A percentile compares a stretch with the other conserved stretches of the same genome.
phyloP scores from a whole-genome alignment of 2,888 invertebrate genomes.

The Lissonota sp. region DNA sequence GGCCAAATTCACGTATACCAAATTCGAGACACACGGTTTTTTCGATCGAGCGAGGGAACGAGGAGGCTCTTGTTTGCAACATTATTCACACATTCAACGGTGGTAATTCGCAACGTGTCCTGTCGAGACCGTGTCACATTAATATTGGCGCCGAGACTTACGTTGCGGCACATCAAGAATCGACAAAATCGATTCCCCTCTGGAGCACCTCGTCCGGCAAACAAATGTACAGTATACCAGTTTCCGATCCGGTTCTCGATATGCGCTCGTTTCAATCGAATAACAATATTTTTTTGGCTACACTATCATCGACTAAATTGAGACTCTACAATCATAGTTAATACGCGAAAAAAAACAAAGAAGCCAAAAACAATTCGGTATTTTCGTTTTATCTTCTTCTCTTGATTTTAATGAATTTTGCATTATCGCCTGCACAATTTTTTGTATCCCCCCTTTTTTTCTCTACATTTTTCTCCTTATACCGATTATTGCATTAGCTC shows the following conservation, averaged over 20 bases:
- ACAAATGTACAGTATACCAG: slow-evolving; percentile 86
- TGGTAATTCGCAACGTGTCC: slow-evolving; percentile 87
- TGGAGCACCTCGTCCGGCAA: slow-evolving; percentile 87
- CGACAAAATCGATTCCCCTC: slow-evolving; percentile 87
- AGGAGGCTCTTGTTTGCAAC: slow-evolving; percentile 85
- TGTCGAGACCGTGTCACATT: slow-evolving; percentile 88
- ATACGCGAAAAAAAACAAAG: too few relatives aligned
- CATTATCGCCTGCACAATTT: background rate
- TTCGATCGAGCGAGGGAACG: slow-evolving; percentile 83
- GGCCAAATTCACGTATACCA: slow-evolving; percentile 86
- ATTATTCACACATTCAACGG: slow-evolving; percentile 88
- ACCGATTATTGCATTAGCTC: background rate
- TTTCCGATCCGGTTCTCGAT: slow-evolving; percentile 89
- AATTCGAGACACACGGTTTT: slow-evolving; percentile 84
- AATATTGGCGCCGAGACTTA: slow-evolving; percentile 86
- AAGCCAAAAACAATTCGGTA: too few relatives aligned
- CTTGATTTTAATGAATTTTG: background rate
- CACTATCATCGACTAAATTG: slow-evolving; percentile 88
- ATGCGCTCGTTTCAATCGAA: slow-evolving; percentile 86
- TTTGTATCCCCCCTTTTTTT: background rate
- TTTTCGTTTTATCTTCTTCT: background rate
- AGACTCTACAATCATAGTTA: slow-evolving; percentile 86
- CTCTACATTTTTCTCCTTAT: background rate
- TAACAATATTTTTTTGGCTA: slow-evolving; percentile 86
- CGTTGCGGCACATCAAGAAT: slow-evolving; percentile 91